These are phyloP conservation scores for Echiichthys vipera DNA, from an alignment of 2,797 vertebrate genomes.

Conservation along the genomic window DNA sequence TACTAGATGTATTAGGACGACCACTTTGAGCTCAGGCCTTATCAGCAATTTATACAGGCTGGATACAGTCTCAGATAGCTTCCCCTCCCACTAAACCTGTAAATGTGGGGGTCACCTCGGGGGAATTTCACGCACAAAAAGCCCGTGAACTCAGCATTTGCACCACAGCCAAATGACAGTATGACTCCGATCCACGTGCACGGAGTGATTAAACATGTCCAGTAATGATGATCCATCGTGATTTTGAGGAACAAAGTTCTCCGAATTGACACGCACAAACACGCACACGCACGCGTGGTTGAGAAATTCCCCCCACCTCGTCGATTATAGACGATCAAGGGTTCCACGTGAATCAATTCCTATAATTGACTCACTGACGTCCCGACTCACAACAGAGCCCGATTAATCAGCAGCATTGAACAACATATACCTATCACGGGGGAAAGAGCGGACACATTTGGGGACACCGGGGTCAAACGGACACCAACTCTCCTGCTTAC, in stretches of 20 bases:
- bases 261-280: constrained; percentile 17
- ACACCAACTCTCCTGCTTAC: neutral
- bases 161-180: neutral
- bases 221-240: constrained; percentile 41
- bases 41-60: neutral
- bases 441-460: neutral
- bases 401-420: neutral
- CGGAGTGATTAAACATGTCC: constrained; percentile 30
- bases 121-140: neutral
- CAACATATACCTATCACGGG: accelerated
- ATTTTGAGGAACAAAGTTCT: constrained; percentile 34
- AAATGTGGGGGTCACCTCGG: neutral
- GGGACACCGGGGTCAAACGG: neutral
- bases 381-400: neutral
- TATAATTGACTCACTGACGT: constrained; percentile 1
- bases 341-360: constrained; percentile 19
- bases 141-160: neutral
- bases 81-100: neutral
- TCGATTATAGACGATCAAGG: constrained; percentile 15
- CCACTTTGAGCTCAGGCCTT: neutral
- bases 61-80: too few relatives aligned
- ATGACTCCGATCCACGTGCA: constrained; percentile 29
- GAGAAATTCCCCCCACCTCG: constrained; percentile 51
- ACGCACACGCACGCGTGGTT: constrained; percentile 31
- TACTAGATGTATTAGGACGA: neutral